These are phyloP conservation scores for Myotis planiceps DNA, from an alignment of 2,797 vertebrate genomes.

Conservation along the genomic window DNA sequence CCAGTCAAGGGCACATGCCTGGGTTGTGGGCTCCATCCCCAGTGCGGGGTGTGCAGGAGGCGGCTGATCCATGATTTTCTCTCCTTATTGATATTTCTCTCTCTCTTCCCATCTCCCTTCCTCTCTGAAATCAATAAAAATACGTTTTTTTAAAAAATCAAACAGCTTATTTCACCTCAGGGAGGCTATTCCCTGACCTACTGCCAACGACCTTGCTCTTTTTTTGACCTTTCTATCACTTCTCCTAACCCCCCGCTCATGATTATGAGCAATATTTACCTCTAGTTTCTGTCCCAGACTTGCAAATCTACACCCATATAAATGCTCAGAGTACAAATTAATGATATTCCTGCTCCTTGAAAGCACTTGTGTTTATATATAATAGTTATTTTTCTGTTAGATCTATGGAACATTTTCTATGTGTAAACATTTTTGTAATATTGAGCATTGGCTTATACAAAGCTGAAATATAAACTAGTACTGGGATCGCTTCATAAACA, in stretches of 20 bases:
- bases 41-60: too few relatives aligned
- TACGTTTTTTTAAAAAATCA: neutral
- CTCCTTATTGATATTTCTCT: too few relatives aligned
- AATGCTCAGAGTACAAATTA: neutral
- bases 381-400: slow-evolving; percentile 13
- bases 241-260: neutral
- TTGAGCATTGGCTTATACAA: neutral
- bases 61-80: too few relatives aligned
- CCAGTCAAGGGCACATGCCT: too few relatives aligned
- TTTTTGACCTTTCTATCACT: neutral
- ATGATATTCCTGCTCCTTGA: neutral
- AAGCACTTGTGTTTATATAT: neutral
- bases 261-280: neutral
- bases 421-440: slow-evolving; percentile 40
- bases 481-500: neutral
- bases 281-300: neutral
- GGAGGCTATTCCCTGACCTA: neutral
- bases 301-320: neutral
- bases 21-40: too few relatives aligned
- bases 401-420: neutral
- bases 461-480: slow-evolving; percentile 46
- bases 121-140: too few relatives aligned
- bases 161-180: neutral
- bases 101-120: too few relatives aligned
- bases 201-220: neutral